A percentile compares a stretch with the other conserved stretches of the same genome.
Conservation (phyloP, 2,113 vertebrate genomes). For the Corythornis madagascariensis region DNA sequence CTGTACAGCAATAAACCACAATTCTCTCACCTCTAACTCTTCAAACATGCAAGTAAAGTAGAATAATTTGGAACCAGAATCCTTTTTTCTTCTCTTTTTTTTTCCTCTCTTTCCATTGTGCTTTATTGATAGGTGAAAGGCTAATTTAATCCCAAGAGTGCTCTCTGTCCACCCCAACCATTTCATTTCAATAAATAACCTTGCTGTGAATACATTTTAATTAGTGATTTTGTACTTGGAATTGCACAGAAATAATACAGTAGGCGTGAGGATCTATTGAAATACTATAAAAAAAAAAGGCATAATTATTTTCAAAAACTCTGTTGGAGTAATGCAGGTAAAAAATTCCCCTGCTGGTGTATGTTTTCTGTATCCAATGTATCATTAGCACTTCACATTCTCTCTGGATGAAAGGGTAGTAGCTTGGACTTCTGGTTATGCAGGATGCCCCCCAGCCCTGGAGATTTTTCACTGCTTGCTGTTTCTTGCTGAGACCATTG, state of each 20-base stretch:
- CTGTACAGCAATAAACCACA: neutral
- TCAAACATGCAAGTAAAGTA: neutral
- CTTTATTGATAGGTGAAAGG: conserved; percentile 5
- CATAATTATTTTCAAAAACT: conserved; percentile 66
- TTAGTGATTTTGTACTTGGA: conserved; percentile 53
- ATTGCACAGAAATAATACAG: conserved; percentile 40
- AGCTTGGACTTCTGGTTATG: neutral
- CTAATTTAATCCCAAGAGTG: conserved; percentile 21
- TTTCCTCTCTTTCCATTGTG: neutral
- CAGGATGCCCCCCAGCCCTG: neutral
- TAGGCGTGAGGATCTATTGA: conserved; percentile 17
- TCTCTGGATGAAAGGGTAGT: neutral
- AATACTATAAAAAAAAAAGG: conserved; percentile 2
- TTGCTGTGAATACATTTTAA: conserved; percentile 61
- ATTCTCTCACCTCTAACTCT: neutral
- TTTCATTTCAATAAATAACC: conserved; percentile 28
- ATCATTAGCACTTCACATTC: conserved; percentile 39
- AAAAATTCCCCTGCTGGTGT: conserved; percentile 39
- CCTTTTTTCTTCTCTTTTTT: neutral
- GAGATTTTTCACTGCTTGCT: neutral
- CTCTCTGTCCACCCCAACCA: neutral
- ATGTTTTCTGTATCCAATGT: conserved; percentile 10
- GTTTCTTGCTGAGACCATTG: neutral
- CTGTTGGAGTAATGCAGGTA: conserved; percentile 9
- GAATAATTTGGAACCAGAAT: neutral